phyloP scores from a whole-genome alignment of 2,797 vertebrate genomes.

The Fratercula arctica region DNA sequence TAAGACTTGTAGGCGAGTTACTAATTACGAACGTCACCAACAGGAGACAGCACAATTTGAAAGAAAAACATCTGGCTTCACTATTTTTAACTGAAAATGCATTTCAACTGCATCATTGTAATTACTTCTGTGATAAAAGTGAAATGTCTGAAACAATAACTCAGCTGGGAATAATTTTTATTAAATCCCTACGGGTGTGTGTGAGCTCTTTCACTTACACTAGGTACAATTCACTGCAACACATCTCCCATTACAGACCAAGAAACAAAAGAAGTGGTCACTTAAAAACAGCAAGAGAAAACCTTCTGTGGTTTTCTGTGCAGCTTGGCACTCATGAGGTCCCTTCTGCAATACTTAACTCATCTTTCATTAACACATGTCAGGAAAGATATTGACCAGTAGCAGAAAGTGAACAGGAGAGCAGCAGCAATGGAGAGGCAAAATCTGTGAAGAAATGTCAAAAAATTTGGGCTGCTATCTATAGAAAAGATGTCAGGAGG shows the following conservation, averaged over 20 bases:
- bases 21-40: not conserved
- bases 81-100: not conserved
- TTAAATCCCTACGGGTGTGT: not conserved
- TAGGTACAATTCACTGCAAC: not conserved
- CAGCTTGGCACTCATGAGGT: not conserved
- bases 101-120: not conserved
- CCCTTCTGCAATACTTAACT: not conserved
- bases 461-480: not conserved
- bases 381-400: not conserved
- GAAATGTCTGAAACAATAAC: not conserved
- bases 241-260: not conserved
- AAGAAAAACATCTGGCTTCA: not conserved
- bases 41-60: not conserved
- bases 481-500: not conserved
- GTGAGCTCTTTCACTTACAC: not conserved
- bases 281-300: not conserved
- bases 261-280: not conserved
- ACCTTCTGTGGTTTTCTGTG: not conserved
- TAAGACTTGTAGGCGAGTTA: not conserved
- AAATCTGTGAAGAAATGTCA: not conserved
- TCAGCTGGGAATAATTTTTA: not conserved
- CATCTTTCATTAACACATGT: not conserved
- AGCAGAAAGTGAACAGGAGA: not conserved
- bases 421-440: not conserved
- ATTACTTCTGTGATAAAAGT: not conserved